These are phyloP conservation scores for Pedetes capensis DNA, from an alignment of 2,113 vertebrate species.

Conservation along the genomic window DNA sequence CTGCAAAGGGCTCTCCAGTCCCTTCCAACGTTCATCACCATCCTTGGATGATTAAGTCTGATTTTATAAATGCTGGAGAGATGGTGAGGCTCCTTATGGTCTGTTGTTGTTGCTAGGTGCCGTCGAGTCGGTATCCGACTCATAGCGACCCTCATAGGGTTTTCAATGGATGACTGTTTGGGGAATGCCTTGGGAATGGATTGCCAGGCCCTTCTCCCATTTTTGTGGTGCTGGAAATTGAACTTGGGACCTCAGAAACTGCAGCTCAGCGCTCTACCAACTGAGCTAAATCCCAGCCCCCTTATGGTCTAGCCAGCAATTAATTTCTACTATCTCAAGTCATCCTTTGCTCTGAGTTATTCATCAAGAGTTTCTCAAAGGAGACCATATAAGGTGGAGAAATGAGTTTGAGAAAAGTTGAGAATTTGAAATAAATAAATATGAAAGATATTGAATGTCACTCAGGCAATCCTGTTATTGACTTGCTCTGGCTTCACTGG, in stretches of 20 bases:
- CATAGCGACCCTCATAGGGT: no score
- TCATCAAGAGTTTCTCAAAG: not conserved
- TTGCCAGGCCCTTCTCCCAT: no score
- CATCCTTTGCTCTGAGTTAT: not conserved
- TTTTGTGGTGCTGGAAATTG: no score
- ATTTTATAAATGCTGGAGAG: not conserved
- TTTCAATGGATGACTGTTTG: no score
- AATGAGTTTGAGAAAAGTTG: not conserved
- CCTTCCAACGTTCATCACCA: not conserved
- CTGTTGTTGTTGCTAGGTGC: no score
- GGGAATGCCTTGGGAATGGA: no score
- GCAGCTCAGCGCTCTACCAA: no score
- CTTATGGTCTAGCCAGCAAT: not conserved
- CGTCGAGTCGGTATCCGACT: no score
- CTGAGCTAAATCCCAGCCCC: no score
- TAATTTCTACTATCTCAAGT: not conserved
- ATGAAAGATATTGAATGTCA: not conserved
- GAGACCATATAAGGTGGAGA: conserved; percentile 2
- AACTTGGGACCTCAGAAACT: no score
- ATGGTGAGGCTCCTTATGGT: not conserved
- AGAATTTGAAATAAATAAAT: no score
- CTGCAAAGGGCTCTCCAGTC: not conserved
- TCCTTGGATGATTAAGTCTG: no score
- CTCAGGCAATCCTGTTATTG: not conserved
- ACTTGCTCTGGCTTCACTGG: not conserved